Evolutionary conservation across 92 coral and sea anemone genomes (phyloP).

Genomic region (Palythoa caribaeorum): DNA sequence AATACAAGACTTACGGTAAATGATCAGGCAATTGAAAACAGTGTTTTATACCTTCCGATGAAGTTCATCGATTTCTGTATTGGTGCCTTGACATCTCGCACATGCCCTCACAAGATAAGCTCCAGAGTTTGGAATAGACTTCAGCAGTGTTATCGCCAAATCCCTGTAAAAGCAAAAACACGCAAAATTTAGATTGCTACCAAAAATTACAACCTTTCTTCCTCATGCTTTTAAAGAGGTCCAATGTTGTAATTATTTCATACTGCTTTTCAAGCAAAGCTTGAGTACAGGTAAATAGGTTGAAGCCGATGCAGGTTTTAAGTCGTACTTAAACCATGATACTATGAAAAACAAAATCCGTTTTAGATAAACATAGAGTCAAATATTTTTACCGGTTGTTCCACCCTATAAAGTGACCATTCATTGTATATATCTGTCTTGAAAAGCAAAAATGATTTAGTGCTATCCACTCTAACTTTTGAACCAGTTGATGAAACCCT

Average conservation of each 20-base stretch:
- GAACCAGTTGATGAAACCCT: background rate
- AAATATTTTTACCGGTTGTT: background rate
- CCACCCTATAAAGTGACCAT: background rate
- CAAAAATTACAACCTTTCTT: too few relatives aligned
- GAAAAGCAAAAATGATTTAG: background rate
- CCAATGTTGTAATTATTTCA: too few relatives aligned
- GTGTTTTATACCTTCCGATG: conserved; percentile 79
- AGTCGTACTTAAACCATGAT: too few relatives aligned
- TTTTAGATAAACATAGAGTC: too few relatives aligned
- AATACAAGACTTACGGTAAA: too few relatives aligned
- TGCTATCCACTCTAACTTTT: background rate
- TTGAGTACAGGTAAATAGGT: too few relatives aligned
- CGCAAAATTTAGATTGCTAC: background rate
- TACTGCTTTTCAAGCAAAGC: too few relatives aligned
- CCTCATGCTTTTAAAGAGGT: too few relatives aligned
- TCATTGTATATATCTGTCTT: background rate
- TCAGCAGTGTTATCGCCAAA: conserved; percentile 76
- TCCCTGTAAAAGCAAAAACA: conserved; percentile 67
- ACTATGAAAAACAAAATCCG: too few relatives aligned
- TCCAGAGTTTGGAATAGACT: conserved; percentile 67
- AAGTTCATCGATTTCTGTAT: conserved; percentile 80
- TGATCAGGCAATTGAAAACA: too few relatives aligned
- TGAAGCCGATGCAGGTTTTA: too few relatives aligned
- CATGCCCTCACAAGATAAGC: conserved; percentile 82
- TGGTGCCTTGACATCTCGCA: conserved; percentile 90